Evolutionary conservation across 2,113 vertebrate genomes (phyloP).

Genomic region (Ictalurus furcatus): DNA sequence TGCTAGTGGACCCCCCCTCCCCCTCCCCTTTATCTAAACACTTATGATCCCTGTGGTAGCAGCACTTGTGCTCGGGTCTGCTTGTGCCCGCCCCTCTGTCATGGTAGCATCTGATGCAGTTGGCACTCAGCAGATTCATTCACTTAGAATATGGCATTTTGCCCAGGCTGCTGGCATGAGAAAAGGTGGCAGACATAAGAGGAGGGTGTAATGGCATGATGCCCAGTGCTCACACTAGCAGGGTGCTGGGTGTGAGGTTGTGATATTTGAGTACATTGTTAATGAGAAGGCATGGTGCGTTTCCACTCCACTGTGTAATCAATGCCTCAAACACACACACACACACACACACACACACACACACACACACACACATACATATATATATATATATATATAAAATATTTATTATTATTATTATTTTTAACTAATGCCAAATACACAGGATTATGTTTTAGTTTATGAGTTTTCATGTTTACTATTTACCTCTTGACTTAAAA

Average conservation of each 20-base stretch:
- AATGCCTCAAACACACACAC: neutral
- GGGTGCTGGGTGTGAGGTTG: conserved; percentile 18
- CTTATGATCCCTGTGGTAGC: neutral
- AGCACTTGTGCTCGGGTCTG: neutral
- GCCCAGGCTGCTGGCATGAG: conserved; percentile 43
- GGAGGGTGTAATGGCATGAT: conserved; percentile 44
- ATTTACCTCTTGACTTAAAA: neutral
- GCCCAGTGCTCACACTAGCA: conserved; percentile 32
- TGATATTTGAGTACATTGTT: conserved; percentile 20
- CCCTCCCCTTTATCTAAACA: neutral
- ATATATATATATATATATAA: no score
- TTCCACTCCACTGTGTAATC: neutral
- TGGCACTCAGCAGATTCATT: conserved; percentile 47
- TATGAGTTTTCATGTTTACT: neutral
- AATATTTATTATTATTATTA: no score
- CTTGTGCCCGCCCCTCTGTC: conserved; percentile 11
- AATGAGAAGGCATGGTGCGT: conserved; percentile 1
- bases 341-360: neutral
- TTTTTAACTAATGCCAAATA: neutral
- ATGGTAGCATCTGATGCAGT: conserved; percentile 40
- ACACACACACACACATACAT: no score
- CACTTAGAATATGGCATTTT: conserved; percentile 56
- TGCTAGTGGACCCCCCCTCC: neutral
- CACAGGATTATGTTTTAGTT: neutral
- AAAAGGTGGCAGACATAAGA: conserved; percentile 56